A percentile compares a stretch with the other conserved stretches of the same genome.
Conservation (phyloP, 2,888 invertebrate species). For the Cataglyphis rosenhaueri region DNA sequence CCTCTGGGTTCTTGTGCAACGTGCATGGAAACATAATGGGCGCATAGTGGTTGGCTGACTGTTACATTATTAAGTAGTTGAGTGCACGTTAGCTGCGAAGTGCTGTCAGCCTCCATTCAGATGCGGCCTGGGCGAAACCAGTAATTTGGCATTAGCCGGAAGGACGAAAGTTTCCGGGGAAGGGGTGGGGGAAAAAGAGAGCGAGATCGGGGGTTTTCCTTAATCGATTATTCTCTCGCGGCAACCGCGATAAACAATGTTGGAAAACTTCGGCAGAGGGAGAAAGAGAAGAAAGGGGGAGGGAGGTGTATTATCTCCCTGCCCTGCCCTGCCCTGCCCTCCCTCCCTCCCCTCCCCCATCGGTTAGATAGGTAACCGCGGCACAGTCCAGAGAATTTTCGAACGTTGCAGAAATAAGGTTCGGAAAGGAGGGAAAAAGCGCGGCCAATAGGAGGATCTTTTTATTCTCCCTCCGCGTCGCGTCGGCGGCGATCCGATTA, state of each 20-base stretch:
- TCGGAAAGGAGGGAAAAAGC: neutral
- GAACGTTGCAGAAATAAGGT: conserved; percentile 26
- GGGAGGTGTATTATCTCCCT: conserved; percentile 1
- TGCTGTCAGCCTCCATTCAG: conserved; percentile 81
- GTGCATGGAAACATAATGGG: conserved; percentile 80
- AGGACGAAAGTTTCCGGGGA: conserved; percentile 48
- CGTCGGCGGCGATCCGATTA: conserved; percentile 44
- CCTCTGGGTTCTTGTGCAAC: conserved; percentile 73
- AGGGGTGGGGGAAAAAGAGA: conserved; percentile 15
- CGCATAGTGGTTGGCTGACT: conserved; percentile 81
- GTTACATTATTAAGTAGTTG: conserved; percentile 83
- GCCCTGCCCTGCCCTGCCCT: neutral
- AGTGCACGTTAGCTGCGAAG: conserved; percentile 81
- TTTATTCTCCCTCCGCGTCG: conserved; percentile 45
- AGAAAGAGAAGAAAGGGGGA: neutral
- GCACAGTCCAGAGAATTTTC: conserved; percentile 32
- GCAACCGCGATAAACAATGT: conserved; percentile 44
- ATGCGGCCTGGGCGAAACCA: conserved; percentile 67
- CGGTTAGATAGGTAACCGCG: conserved; percentile 37
- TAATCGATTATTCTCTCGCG: conserved; percentile 60
- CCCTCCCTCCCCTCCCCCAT: neutral
- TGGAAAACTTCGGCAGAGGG: conserved; percentile 29
- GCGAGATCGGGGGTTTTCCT: conserved; percentile 31
- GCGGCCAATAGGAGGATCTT: conserved; percentile 31
- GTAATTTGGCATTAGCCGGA: conserved; percentile 62